Conservation (phyloP, 2,113 vertebrate genomes). For the Theristicus caerulescens region DNA sequence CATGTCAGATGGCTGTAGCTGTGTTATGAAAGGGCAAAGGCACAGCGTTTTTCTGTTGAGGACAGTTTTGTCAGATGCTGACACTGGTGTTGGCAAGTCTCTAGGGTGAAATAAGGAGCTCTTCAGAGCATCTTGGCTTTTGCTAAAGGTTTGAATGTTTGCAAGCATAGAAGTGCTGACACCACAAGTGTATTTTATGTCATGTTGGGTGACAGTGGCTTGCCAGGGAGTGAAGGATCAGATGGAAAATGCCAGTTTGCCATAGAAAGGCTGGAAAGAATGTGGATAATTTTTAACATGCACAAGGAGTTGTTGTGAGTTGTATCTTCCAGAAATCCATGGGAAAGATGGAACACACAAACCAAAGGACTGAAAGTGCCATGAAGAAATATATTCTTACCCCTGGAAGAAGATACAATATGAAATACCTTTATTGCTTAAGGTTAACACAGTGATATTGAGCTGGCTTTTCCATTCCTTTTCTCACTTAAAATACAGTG, state of each 20-base stretch:
- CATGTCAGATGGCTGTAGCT: background rate
- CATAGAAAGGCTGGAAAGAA: background rate
- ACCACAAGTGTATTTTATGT: slow-evolving; percentile 13
- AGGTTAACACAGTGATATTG: background rate
- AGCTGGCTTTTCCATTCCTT: background rate
- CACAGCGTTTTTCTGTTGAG: background rate
- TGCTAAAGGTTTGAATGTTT: background rate
- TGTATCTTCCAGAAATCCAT: background rate
- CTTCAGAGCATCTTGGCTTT: background rate
- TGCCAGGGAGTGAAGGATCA: background rate
- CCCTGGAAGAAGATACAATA: background rate
- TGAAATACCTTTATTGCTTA: background rate
- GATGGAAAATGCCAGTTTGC: background rate
- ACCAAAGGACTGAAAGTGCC: background rate
- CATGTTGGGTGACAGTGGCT: background rate
- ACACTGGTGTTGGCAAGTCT: background rate
- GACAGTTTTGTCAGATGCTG: background rate
- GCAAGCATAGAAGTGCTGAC: background rate
- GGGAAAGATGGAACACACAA: background rate
- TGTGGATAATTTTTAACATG: background rate
- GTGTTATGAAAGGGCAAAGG: background rate
- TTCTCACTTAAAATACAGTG: background rate
- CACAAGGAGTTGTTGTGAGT: background rate
- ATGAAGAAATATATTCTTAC: background rate
- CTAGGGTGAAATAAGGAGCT: background rate